phyloP scores from a whole-genome alignment of 1,140 invertebrate genomes.

The Druon quercuslanigerum region DNA sequence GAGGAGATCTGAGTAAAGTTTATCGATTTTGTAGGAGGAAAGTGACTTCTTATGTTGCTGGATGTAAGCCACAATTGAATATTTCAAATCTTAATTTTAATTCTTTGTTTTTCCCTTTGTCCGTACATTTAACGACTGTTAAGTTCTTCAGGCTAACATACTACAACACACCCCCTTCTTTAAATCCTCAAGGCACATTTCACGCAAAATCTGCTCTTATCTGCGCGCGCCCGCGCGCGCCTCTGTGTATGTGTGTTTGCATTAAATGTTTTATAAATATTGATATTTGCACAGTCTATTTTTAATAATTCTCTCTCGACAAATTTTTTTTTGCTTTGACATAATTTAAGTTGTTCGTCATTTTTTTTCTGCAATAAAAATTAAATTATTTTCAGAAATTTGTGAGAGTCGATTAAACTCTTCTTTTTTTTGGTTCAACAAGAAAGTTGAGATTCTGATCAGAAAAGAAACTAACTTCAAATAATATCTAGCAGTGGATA shows the following conservation, averaged over 20 bases:
- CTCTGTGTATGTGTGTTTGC: too few relatives aligned
- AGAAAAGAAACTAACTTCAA: too few relatives aligned
- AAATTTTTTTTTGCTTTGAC: too few relatives aligned
- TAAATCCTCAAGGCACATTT: background rate
- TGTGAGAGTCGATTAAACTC: too few relatives aligned
- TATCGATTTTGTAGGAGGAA: background rate
- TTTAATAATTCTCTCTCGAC: too few relatives aligned
- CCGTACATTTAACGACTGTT: background rate
- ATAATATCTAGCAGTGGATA: too few relatives aligned
- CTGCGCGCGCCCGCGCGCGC: too few relatives aligned
- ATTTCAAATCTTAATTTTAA: slow-evolving; percentile 16
- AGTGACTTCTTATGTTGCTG: slow-evolving; percentile 21
- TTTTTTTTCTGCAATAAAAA: background rate
- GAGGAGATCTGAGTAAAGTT: background rate
- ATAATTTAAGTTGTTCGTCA: background rate
- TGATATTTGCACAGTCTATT: background rate
- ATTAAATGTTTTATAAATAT: too few relatives aligned
- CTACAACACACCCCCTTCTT: background rate
- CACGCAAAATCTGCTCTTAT: background rate
- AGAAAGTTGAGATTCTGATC: too few relatives aligned
- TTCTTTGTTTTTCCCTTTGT: background rate
- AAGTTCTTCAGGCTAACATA: background rate
- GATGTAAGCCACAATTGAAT: slow-evolving; percentile 11
- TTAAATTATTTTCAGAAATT: too few relatives aligned
- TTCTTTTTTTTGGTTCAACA: too few relatives aligned